Evolutionary conservation across 2,888 invertebrate species (phyloP).

Genomic region (Aphodius sticticus): DNA sequence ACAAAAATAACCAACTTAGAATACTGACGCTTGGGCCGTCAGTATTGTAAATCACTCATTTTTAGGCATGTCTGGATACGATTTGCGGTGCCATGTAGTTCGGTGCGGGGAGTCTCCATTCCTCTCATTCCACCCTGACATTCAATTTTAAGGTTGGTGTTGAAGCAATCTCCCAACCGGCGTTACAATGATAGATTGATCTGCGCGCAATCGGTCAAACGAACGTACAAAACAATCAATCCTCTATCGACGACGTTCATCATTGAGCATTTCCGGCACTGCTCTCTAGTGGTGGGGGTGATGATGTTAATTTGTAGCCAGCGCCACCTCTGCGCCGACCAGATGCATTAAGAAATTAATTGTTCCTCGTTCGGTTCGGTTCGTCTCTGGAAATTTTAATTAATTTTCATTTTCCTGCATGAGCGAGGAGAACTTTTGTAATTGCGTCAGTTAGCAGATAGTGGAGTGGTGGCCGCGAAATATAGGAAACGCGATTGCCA

Average conservation of each 20-base stretch:
- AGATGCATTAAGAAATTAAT: not conserved
- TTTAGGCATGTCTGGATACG: not conserved
- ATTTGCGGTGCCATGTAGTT: not conserved
- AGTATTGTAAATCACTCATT: not conserved
- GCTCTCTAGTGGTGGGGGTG: not conserved
- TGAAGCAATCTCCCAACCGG: not conserved
- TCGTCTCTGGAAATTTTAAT: not conserved
- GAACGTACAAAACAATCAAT: not conserved
- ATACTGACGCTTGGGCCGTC: not conserved
- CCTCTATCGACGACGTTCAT: not conserved
- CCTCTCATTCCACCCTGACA: not conserved
- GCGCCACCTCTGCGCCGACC: not conserved
- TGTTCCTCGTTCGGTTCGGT: not conserved
- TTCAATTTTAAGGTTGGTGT: not conserved
- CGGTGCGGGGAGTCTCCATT: not conserved
- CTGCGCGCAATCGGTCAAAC: not conserved
- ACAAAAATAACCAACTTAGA: not conserved
- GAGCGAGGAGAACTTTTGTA: not conserved
- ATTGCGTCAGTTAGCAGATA: not conserved
- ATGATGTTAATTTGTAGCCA: not conserved
- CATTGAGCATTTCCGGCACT: not conserved
- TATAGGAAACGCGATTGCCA: not conserved
- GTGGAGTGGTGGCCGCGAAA: not conserved
- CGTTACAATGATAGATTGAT: not conserved
- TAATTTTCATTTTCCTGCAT: not conserved